Evolutionary conservation across 2,113 vertebrate species (phyloP), one percentile per base, ranked within the genome.

Genomic region (Ia io): DNA sequence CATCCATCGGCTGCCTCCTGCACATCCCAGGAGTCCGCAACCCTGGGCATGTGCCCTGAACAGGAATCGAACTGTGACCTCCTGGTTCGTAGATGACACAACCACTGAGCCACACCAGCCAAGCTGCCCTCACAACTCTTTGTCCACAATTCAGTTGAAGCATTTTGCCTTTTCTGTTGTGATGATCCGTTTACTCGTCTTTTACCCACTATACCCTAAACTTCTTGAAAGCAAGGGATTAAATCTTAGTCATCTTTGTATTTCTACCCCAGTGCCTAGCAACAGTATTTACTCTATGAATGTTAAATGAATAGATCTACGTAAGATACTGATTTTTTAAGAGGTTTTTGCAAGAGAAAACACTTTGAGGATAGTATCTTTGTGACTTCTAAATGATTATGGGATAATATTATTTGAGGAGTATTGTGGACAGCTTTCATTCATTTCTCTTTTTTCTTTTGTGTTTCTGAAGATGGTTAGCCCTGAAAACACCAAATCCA

Each of bases 401-500:
- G 30, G 22, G 44, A 13, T 82, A 49, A 30, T 85, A 70, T 25
- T 78, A 44, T 2, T 17, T 87, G 51, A 44, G n/a, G 44, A 49
- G 51, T 92, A 49, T 28, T 91, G 1, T 6, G 30, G 77, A 80
- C 11, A 22, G 2, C 9, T 70, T 35, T 53, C 51, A 30, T 32
- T 74, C 25, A 37, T 69, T 2, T 42, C 7, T 40, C 71, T 70
- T 44, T 11, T 13, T n/a, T 61, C 1, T 51, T 49, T 89, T 63
- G 0, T 35, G 25, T 69, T 70, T 96, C 25, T 90, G 40, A 97
- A 99, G 99, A 97, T 99, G 61, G 98, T 99, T 35, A 98, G 98
- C 40, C 97, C 98, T 49, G 98, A 99, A 88, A 98, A 98, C 82
- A 32, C 73, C 53, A 97, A 97, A 4, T 94, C 97, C 56, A 16